Conservation (phyloP, 2,888 invertebrate genomes). For the Epinotia demarniana region DNA sequence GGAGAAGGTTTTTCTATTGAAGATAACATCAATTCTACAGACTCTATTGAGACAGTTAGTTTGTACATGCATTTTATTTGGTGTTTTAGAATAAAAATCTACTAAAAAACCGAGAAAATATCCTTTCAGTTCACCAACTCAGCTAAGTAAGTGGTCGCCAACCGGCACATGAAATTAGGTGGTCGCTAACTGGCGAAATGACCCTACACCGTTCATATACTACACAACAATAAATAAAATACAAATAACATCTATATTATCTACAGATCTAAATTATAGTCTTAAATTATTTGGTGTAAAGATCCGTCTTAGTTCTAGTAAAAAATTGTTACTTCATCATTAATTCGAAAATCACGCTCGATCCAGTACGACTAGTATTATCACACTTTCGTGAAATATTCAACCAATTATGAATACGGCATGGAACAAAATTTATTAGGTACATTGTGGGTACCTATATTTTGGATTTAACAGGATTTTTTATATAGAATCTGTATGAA, state of each 20-base stretch:
- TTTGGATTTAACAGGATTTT: background rate
- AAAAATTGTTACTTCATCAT: slow-evolving; percentile 58
- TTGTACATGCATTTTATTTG: too few relatives aligned
- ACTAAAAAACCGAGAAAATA: too few relatives aligned
- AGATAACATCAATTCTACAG: too few relatives aligned
- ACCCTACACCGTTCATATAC: slow-evolving; percentile 56
- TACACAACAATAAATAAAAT: slow-evolving; percentile 68
- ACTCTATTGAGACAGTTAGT: too few relatives aligned
- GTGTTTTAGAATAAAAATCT: too few relatives aligned
- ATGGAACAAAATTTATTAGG: background rate
- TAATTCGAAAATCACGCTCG: slow-evolving; percentile 53
- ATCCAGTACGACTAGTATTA: slow-evolving; percentile 57
- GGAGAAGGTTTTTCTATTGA: too few relatives aligned
- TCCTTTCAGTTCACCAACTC: too few relatives aligned
- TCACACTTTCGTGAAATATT: slow-evolving; percentile 54
- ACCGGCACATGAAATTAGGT: too few relatives aligned
- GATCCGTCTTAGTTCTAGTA: slow-evolving; percentile 76
- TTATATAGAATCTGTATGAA: background rate
- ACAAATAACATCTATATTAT: slow-evolving; percentile 75
- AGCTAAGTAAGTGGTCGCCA: too few relatives aligned
- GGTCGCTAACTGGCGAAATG: too few relatives aligned
- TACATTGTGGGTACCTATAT: background rate
- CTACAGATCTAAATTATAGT: slow-evolving; percentile 74
- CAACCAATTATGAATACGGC: background rate
- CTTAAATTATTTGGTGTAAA: slow-evolving; percentile 84